phyloP scores from a whole-genome alignment of 1,140 invertebrate species.

The Drosophila bocqueti region DNA sequence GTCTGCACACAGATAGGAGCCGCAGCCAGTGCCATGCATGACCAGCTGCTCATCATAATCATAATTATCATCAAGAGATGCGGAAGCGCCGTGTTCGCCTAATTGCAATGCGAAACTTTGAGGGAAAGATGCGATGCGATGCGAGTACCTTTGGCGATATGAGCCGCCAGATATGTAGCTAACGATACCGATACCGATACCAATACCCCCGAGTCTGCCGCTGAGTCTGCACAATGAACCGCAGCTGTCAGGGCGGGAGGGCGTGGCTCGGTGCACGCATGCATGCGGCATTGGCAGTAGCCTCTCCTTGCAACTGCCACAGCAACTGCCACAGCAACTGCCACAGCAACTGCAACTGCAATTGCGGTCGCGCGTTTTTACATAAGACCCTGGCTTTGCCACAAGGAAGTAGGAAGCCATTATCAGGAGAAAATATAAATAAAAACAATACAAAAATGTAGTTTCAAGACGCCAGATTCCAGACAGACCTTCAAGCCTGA shows the following conservation, averaged over 20 bases:
- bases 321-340: background rate
- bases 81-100: conserved; percentile 35
- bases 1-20: conserved; percentile 2
- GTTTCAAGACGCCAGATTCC: background rate
- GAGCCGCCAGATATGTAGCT: conserved; percentile 18
- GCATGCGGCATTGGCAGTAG: conserved; percentile 44
- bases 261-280: conserved; percentile 72
- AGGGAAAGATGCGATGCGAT: conserved; percentile 19
- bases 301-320: conserved; percentile 14
- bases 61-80: conserved; percentile 40
- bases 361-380: conserved; percentile 34
- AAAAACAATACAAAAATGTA: background rate
- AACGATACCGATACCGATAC: conserved; percentile 10
- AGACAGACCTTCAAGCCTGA: conserved; percentile 8
- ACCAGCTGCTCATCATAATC: conserved; percentile 50
- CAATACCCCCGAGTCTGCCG: conserved; percentile 2
- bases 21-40: conserved; percentile 2
- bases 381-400: conserved; percentile 30
- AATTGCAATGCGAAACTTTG: conserved; percentile 63
- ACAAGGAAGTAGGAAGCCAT: conserved; percentile 46
- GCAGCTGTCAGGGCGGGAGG: conserved; percentile 32
- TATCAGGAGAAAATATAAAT: background rate
- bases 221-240: conserved; percentile 47
- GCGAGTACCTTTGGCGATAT: conserved; percentile 51
- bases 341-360: conserved; percentile 11